These are phyloP conservation scores for Epirrhoe tristata DNA, from an alignment of 2,888 invertebrate species.

Conservation along the genomic window DNA sequence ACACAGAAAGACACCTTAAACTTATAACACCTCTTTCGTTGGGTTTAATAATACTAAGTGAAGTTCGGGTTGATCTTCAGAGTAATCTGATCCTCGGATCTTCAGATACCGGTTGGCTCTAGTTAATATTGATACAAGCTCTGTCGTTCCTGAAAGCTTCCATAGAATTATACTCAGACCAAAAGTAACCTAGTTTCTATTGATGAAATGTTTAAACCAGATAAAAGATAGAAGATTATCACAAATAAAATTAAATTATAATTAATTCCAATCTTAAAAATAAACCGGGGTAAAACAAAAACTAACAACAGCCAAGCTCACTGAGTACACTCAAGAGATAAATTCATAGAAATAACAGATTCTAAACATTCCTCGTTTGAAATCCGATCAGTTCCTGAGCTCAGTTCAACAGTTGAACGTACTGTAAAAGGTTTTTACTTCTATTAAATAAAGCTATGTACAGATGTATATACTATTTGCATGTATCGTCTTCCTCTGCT, in stretches of 20 bases:
- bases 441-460: slow-evolving; percentile 21
- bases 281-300: too few species aligned
- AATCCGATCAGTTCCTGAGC: background rate
- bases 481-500: slow-evolving; percentile 65
- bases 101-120: slow-evolving; percentile 21
- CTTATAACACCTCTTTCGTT: too few species aligned
- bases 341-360: background rate
- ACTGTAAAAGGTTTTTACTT: slow-evolving; percentile 30
- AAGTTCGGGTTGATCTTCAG: too few species aligned
- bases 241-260: background rate
- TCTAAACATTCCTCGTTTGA: background rate
- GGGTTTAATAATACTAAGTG: too few species aligned
- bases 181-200: background rate
- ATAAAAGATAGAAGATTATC: background rate
- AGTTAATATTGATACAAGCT: slow-evolving; percentile 3
- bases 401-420: slow-evolving; percentile 27
- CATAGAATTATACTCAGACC: background rate
- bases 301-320: too few species aligned
- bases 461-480: slow-evolving; percentile 46
- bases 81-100: background rate
- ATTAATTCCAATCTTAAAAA: background rate
- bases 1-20: too few species aligned
- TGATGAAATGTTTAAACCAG: background rate
- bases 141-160: background rate
- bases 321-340: background rate